phyloP scores from a whole-genome alignment of 2,113 vertebrate species.

The Pholis gunnellus region DNA sequence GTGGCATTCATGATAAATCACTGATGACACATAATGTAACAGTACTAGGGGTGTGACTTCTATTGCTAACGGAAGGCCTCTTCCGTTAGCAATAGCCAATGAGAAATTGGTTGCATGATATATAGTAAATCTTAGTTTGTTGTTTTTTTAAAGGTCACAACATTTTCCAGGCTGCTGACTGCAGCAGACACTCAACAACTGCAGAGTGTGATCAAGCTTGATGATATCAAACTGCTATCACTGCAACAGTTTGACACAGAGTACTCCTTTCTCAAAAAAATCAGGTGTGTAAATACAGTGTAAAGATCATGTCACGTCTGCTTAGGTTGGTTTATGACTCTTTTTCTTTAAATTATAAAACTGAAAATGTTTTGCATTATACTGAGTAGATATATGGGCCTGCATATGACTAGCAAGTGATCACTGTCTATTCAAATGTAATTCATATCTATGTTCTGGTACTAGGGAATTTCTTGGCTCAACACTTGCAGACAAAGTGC shows the following conservation, averaged over 20 bases:
- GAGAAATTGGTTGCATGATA: neutral
- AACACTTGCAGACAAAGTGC: constrained; percentile 29
- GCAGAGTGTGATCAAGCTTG: neutral
- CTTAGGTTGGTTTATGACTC: neutral
- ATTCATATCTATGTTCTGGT: neutral
- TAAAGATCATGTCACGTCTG: neutral
- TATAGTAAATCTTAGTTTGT: neutral
- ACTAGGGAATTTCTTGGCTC: constrained; percentile 49
- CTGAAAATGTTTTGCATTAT: neutral
- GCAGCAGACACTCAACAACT: constrained; percentile 71
- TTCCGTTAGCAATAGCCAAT: neutral
- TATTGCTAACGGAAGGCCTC: too few relatives aligned
- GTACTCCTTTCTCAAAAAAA: constrained; percentile 87
- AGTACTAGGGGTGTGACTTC: neutral
- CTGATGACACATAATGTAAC: neutral
- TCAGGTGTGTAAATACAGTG: constrained; percentile 81
- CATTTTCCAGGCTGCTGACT: constrained; percentile 92
- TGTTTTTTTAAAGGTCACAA: constrained; percentile 85
- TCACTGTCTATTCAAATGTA: neutral
- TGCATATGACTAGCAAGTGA: neutral
- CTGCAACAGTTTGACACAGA: constrained; percentile 93
- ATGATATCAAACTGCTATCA: constrained; percentile 78
- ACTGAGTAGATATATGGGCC: neutral
- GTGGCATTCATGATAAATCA: neutral
- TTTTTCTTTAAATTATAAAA: neutral